These are phyloP conservation scores for Chironomus tepperi DNA, from an alignment of 1,140 invertebrate genomes.

Conservation along the genomic window DNA sequence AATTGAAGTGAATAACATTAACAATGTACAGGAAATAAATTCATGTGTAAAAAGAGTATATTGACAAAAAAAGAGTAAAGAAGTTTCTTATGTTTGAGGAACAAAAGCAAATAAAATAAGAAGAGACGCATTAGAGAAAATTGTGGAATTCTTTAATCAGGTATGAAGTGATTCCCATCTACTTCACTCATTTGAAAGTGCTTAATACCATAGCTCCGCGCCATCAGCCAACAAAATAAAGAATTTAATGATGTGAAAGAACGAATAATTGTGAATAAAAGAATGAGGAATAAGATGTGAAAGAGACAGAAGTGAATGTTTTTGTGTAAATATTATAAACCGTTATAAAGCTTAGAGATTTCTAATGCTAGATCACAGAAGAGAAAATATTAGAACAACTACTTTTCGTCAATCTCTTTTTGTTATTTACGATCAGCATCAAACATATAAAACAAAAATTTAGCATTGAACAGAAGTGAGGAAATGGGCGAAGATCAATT, in stretches of 20 bases:
- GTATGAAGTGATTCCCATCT: background rate
- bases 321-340: constrained; percentile 9
- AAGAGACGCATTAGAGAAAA: background rate
- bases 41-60: background rate
- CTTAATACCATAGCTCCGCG: too few relatives aligned
- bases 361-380: background rate
- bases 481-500: too few relatives aligned
- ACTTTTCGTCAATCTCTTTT: background rate
- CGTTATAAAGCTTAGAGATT: background rate
- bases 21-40: constrained; percentile 14
- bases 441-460: background rate
- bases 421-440: background rate
- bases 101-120: background rate
- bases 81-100: background rate
- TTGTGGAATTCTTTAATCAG: constrained; percentile 4
- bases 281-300: too few relatives aligned
- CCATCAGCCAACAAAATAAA: background rate
- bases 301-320: background rate
- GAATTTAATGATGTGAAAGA: background rate
- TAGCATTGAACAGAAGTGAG: too few relatives aligned
- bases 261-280: background rate
- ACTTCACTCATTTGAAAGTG: too few relatives aligned
- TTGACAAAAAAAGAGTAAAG: background rate
- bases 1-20: background rate
- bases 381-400: background rate